Evolutionary conservation across 2,888 invertebrate genomes (phyloP), one percentile per base, ranked within the genome.

Genomic region (Drosophila colorata): DNA sequence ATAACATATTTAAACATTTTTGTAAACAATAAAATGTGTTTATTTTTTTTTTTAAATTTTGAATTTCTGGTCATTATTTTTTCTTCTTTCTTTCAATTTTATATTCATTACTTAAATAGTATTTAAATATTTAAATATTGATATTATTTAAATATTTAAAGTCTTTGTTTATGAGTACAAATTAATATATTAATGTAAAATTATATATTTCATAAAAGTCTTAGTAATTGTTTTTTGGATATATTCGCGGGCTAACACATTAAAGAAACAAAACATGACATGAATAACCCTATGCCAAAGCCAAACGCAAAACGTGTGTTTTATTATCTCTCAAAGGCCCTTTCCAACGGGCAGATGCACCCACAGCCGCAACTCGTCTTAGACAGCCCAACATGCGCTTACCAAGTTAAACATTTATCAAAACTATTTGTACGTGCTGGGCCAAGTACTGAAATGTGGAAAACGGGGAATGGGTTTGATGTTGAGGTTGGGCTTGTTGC

Each of bases 381-480:
- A 51, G 47, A 6, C 35, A 25, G 14, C 13, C 49, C 69, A 53
- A 79, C 76, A 79, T 78, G 76, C 58, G 60, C 72, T 66, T 48
- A 71, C 71, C 69, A 53, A 73, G 74, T 73, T 65, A 59, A 72
- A 66, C 84, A 85, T 85, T 85, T 85, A 84, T 88, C 85, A 85
- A 87, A 85, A 87, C 88, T 85, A 72, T 73, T 70, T 58, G 64
- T 83, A 83, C 83, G 88, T 83, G 82, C 82, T 48, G 69, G 68
- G 80, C 67, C 70, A 49, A 46, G 58, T 23, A 46, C 76, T 51
- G 58, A 51, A 61, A 44, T 48, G 40, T 44, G 78, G 41, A 40
- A 38, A 55, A 53, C 13, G 23, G 20, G 11, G 20, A 2, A 11
- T 7, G 20, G 14, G 53, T 33, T 40, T 31, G 3, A 11, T 33